Evolutionary conservation across 2,888 invertebrate species (phyloP).

Genomic region (Chrysolina haemoptera): DNA sequence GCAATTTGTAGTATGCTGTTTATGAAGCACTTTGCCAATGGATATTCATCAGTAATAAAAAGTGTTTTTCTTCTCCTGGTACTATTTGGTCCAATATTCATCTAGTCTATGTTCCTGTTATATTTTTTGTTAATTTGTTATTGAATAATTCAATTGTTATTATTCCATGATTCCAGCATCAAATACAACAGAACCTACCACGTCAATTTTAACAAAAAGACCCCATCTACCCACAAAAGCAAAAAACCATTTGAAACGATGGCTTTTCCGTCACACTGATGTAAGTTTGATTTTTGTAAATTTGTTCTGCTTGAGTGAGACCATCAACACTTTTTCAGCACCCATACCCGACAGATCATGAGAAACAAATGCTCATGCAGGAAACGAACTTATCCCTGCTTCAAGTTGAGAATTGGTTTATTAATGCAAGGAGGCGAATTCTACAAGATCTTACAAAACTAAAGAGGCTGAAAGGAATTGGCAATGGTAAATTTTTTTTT

Average conservation of each 20-base stretch:
- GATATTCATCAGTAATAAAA: no score
- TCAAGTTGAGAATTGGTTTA: conserved; percentile 61
- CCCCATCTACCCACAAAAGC: conserved; percentile 61
- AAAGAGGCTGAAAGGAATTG: conserved; percentile 41
- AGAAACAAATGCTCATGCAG: conserved; percentile 61
- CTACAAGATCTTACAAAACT: conserved; percentile 58
- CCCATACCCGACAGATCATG: conserved; percentile 61
- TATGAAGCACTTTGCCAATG: no score
- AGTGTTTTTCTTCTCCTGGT: no score
- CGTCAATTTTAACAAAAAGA: conserved; percentile 54
- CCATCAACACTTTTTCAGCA: conserved; percentile 49
- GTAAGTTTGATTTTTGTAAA: conserved; percentile 49
- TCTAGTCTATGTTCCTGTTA: no score
- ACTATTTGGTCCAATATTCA: no score
- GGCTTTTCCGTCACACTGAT: conserved; percentile 61
- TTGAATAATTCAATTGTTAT: neutral
- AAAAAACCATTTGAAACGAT: conserved; percentile 60
- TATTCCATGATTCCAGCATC: conserved; percentile 25
- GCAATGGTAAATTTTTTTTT: neutral
- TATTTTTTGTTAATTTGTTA: no score
- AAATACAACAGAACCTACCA: conserved; percentile 28
- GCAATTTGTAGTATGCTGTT: no score
- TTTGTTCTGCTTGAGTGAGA: conserved; percentile 27
- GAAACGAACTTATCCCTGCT: conserved; percentile 60
- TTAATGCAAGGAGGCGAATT: conserved; percentile 59